These are phyloP conservation scores for Corvus moneduloides DNA, from an alignment of 2,113 vertebrate genomes.

Conservation along the genomic window DNA sequence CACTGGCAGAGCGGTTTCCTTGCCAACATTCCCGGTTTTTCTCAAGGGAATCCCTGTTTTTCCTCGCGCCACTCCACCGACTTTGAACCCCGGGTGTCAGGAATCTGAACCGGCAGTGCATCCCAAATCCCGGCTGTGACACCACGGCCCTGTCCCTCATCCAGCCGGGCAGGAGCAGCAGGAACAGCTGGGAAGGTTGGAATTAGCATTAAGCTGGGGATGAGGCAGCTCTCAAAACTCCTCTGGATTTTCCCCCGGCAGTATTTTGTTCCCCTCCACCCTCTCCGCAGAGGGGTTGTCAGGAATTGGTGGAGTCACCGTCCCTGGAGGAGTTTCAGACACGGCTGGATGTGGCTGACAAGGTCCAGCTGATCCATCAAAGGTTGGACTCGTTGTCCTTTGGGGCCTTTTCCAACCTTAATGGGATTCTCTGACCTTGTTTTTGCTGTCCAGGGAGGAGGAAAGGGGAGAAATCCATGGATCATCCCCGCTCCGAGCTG, in stretches of 20 bases:
- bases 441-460: neutral
- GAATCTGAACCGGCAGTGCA: accelerated
- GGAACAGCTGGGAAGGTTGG: neutral
- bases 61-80: neutral
- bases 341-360: neutral
- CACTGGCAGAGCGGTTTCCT: neutral
- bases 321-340: neutral
- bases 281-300: neutral
- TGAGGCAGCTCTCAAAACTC: neutral
- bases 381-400: neutral
- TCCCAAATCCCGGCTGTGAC: accelerated
- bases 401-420: neutral
- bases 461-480: neutral
- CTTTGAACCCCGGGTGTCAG: neutral
- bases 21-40: constrained; percentile 15
- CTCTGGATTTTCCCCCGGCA: neutral
- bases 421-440: neutral
- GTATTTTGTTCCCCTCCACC: neutral
- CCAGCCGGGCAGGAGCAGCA: neutral
- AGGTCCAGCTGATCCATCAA: neutral
- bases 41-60: neutral
- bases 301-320: neutral
- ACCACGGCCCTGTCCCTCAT: neutral
- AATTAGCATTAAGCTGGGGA: neutral
- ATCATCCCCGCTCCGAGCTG: neutral